Percentiles rank a stretch among this genome's conserved stretches.
Conservation (phyloP, 2,113 vertebrate species). For the Sinocyclocheilus anophthalmus region DNA sequence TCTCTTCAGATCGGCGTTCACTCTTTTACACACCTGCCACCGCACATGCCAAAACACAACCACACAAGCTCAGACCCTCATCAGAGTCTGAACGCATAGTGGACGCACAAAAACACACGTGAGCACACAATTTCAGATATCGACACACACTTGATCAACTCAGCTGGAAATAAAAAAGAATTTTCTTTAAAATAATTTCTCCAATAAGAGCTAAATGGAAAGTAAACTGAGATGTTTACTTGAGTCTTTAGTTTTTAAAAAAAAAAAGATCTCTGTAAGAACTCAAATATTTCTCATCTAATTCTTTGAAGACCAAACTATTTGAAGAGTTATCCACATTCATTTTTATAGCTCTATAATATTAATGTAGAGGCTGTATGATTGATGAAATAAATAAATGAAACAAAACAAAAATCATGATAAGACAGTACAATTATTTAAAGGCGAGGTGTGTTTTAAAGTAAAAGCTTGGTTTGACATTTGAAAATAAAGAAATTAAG, state of each 20-base stretch:
- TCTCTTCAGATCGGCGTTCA: slow-evolving; percentile 62
- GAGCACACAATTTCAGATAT: neutral
- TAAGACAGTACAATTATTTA: too few species aligned
- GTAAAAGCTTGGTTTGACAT: neutral
- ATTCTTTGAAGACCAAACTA: neutral
- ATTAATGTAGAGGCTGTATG: neutral
- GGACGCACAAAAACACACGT: neutral
- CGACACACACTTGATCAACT: neutral
- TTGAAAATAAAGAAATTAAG: neutral
- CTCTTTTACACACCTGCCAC: slow-evolving; percentile 57
- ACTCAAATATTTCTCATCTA: neutral
- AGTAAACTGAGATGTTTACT: neutral
- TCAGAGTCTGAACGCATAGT: neutral
- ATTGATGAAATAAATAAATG: neutral
- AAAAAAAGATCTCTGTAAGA: neutral
- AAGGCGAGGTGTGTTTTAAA: neutral
- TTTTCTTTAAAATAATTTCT: too few species aligned
- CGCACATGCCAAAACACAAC: neutral
- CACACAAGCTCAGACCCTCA: slow-evolving; percentile 10
- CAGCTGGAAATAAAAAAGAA: too few species aligned
- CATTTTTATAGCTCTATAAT: neutral
- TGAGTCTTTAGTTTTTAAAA: too few species aligned
- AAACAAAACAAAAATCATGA: neutral
- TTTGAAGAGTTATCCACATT: neutral
- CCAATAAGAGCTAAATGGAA: too few species aligned